Base-by-base conservation (phyloP, 2,113 vertebrate species). In the Silurus asotus region DNA sequence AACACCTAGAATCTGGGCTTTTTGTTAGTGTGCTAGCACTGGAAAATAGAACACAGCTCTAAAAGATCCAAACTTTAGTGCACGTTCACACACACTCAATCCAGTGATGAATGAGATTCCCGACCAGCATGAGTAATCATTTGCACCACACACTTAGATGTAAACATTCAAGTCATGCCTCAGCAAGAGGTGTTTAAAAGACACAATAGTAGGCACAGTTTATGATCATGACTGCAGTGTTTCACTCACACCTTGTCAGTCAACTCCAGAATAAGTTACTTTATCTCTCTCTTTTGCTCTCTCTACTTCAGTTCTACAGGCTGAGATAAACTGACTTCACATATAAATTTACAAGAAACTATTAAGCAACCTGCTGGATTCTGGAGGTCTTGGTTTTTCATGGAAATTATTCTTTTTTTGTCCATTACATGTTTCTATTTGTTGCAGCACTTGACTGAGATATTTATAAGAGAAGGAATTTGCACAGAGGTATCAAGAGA, bases 211-310 rank as follows among this genome's bases (percentile, higher is more conserved):
- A 69, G 62, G 49, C 6, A 15, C 55, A 82, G 67, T 81, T 62
- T 55, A 59, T 64, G 58, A 11, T 74, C 56, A 20, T 69, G 49
- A 74, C 85, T 86, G 84, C 23, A 51, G 37, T 53, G 37, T 74
- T 51, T 86, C 78, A 74, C 65, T 86, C 64, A 8, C 84, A 86
- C 84, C 84, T 69, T 69, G 76, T 86, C 84, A 85, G 20, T 55
- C 51, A 58, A 79, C 51, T 79, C 62, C 84, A 86, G 77, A 72
- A 86, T 86, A 81, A 86, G 62, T 79, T 28, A 28, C 51, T 69
- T 65, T 85, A 78, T 85, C 74, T 72, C 19, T 61, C 25, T 28
- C 45, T 65, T 45, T 49, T 37, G 28, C 53, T 58, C 76, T 82
- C 67, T 61, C 70, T n/a, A 6, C 45, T 37, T 37, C 74, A 79